phyloP scores from a whole-genome alignment of 2,113 vertebrate genomes.

The Ceyx cyanopectus region DNA sequence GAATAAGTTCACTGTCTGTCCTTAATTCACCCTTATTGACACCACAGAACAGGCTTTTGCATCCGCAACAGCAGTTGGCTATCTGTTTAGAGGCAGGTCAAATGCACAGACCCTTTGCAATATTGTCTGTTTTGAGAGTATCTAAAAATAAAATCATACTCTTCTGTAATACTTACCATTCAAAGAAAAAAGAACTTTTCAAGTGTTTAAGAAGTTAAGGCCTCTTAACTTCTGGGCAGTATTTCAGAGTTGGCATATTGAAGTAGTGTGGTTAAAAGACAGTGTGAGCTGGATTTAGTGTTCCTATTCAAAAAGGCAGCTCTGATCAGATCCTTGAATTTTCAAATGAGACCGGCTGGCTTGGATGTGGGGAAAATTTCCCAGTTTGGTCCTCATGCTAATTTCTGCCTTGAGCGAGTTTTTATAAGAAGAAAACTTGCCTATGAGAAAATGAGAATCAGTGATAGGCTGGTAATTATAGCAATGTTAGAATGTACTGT shows the following conservation, averaged over 20 bases:
- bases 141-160: neutral
- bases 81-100: neutral
- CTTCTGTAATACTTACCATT: neutral
- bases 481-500: constrained; percentile 25
- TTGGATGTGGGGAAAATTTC: neutral
- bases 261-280: neutral
- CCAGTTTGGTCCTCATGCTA: neutral
- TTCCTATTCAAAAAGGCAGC: constrained; percentile 1
- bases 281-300: neutral
- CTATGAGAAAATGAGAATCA: neutral
- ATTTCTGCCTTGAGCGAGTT: constrained; percentile 25
- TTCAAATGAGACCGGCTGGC: neutral
- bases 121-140: neutral
- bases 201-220: neutral
- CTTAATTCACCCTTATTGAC: neutral
- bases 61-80: neutral
- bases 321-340: neutral
- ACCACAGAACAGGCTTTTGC: neutral
- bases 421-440: neutral
- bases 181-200: neutral
- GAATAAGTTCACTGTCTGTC: neutral
- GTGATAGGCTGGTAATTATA: constrained; percentile 43
- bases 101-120: neutral
- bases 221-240: neutral
- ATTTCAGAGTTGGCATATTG: neutral